Evolutionary conservation across 1,140 invertebrate genomes (phyloP), one percentile per base, ranked within the genome.

Genomic region (Orius insidiosus): DNA sequence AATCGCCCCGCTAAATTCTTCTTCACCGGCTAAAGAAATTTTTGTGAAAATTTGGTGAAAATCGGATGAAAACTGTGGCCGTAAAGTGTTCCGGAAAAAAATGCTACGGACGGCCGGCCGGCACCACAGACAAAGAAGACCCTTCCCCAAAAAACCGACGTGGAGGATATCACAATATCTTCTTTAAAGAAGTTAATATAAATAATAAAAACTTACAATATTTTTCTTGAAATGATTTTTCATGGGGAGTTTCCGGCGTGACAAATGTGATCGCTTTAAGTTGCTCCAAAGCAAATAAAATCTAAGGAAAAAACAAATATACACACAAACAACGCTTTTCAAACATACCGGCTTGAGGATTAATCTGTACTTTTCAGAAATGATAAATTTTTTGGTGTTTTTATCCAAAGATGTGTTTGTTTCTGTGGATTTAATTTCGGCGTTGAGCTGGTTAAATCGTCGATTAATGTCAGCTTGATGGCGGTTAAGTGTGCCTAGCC

Each of bases 191-290:
- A n/a, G n/a, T n/a, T n/a, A n/a, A n/a, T n/a, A n/a, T n/a, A n/a
- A n/a, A n/a, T n/a, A n/a, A n/a, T n/a, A n/a, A n/a, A n/a, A 59
- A 52, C 51, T 64, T 60, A 48, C 78, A 73, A n/a, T n/a, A 93
- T 54, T 80, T 85, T 41, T 77, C 74, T 60, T 92, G 81, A 58
- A 97, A 97, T 54, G 71, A 74, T 31, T 73, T 70, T 60, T 97
- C 93, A 56, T 96, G 87, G 5, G 85, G 85, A 1, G 92, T 96
- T 63, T 94, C 87, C 0, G 89, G 71, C 39, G 74, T 46, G 58
- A 79, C 76, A 2, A 75, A 77, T 1, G 85, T 94, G 41, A 93
- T 78, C 5, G 78, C 71, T 46, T 80, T 66, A 0, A 95, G 64
- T 55, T 88, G 81, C 60, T 93, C 85, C 51, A 95, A 62, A n/a